Conservation (phyloP, 2,113 vertebrate genomes). For the Dipodomys stephensi region DNA sequence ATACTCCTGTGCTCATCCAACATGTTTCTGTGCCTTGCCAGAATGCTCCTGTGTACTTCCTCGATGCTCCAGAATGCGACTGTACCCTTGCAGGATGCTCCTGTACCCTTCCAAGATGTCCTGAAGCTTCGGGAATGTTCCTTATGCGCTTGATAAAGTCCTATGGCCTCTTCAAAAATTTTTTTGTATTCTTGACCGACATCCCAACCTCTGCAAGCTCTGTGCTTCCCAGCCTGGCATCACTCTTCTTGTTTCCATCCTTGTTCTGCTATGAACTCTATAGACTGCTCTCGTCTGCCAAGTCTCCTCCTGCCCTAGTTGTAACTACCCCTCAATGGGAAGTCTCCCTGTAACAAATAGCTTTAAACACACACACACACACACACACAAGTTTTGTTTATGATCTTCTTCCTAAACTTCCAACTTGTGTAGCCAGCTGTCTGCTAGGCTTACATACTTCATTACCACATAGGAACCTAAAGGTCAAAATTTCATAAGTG, state of each 20-base stretch:
- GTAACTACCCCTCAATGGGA: not conserved
- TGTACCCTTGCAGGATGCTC: no score
- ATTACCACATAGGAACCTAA: not conserved
- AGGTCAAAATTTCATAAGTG: not conserved
- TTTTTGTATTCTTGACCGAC: not conserved
- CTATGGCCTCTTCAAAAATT: no score
- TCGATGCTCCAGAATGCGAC: no score
- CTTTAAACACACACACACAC: not conserved
- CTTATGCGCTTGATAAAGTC: no score
- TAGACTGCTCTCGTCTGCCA: not conserved
- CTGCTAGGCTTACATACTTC: not conserved
- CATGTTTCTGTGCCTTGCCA: no score
- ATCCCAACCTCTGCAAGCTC: not conserved
- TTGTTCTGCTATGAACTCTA: not conserved
- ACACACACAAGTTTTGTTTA: not conserved
- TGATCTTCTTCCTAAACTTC: not conserved
- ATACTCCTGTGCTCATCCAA: no score
- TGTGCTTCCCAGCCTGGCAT: not conserved
- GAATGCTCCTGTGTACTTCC: no score
- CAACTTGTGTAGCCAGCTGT: not conserved
- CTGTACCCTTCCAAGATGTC: no score
- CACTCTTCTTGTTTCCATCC: not conserved
- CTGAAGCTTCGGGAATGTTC: no score
- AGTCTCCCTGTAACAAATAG: not conserved
- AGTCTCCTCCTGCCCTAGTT: not conserved